phyloP scores from a whole-genome alignment of 2,113 vertebrate species.

The Neomonachus schauinslandi region DNA sequence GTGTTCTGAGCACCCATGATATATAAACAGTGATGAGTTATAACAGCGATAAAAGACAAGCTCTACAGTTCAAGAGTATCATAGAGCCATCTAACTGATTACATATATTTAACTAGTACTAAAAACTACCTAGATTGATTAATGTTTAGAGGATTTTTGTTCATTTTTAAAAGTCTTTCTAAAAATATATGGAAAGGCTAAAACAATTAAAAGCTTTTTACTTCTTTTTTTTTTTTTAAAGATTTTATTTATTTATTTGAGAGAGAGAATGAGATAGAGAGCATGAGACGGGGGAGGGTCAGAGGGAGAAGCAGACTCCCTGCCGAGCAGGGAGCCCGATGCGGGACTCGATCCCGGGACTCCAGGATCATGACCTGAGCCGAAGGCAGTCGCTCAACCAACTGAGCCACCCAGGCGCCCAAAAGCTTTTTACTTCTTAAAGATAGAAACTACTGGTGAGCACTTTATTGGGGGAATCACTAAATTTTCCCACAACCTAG shows the following conservation, averaged over 20 bases:
- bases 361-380: too few relatives aligned
- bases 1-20: neutral
- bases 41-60: neutral
- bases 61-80: neutral
- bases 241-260: too few relatives aligned
- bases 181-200: conserved; percentile 38
- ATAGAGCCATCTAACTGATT: neutral
- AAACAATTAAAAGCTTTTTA: conserved; percentile 50
- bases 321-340: too few relatives aligned
- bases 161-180: neutral
- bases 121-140: conserved; percentile 32
- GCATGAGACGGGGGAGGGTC: too few relatives aligned
- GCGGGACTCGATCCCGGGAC: too few relatives aligned
- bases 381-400: too few relatives aligned
- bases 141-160: conserved; percentile 8
- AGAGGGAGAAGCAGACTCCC: too few relatives aligned
- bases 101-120: conserved; percentile 32
- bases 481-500: neutral
- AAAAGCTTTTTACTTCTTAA: conserved; percentile 47
- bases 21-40: neutral
- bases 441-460: conserved; percentile 13
- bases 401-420: too few relatives aligned
- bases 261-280: too few relatives aligned
- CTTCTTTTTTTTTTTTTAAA: too few relatives aligned
- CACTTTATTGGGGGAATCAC: neutral